These are phyloP conservation scores for Subanguina moxae DNA, from an alignment of 1,140 invertebrate genomes.

Conservation along the genomic window DNA sequence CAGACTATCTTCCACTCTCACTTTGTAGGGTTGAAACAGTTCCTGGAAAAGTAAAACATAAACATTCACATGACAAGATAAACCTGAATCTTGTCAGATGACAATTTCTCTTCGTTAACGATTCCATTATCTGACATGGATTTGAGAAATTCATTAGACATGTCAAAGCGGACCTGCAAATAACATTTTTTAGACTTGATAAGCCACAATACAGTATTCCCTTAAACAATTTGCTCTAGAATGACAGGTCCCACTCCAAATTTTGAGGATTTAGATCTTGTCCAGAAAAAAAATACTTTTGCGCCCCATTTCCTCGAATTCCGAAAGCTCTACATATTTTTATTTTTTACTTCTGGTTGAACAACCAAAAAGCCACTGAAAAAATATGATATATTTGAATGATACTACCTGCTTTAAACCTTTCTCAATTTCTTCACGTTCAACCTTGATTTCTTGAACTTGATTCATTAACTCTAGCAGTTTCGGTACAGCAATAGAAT, in stretches of 20 bases:
- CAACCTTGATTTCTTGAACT: slow-evolving; percentile 69
- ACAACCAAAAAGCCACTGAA: too few relatives aligned
- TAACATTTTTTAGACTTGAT: neutral
- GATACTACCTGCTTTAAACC: slow-evolving; percentile 73
- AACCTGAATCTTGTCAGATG: slow-evolving; percentile 67
- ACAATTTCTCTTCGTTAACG: slow-evolving; percentile 72
- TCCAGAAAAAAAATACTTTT: too few relatives aligned
- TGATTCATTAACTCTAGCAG: slow-evolving; percentile 75
- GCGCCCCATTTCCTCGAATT: too few relatives aligned
- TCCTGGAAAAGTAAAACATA: slow-evolving; percentile 60
- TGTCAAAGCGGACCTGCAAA: slow-evolving; percentile 71
- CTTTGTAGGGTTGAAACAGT: slow-evolving; percentile 75
- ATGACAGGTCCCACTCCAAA: too few relatives aligned
- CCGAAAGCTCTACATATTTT: too few relatives aligned
- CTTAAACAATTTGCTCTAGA: too few relatives aligned
- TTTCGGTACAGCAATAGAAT: slow-evolving; percentile 64
- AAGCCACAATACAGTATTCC: too few relatives aligned
- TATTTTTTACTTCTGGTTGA: too few relatives aligned
- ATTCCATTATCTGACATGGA: slow-evolving; percentile 74
- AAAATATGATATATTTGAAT: too few relatives aligned
- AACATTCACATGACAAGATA: too few relatives aligned
- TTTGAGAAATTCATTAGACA: slow-evolving; percentile 65
- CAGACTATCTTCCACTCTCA: slow-evolving; percentile 69
- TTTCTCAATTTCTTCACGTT: slow-evolving; percentile 45
- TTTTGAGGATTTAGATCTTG: too few relatives aligned